Base-by-base conservation (phyloP, 2,888 invertebrate species). In the Pandemis cinnamomeana region DNA sequence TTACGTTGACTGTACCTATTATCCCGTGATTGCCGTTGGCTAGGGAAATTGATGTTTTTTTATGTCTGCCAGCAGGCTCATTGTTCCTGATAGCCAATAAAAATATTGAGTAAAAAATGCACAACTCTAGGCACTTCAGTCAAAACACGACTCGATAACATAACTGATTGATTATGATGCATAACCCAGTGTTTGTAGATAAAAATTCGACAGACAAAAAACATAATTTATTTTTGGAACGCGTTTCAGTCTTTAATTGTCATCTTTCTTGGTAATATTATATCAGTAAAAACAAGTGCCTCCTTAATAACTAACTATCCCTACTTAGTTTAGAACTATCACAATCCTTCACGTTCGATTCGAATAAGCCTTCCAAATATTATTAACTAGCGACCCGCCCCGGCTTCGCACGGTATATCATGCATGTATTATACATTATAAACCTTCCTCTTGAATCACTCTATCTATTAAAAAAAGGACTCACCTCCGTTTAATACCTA, bases 261-360 rank as follows among this genome's bases (percentile, higher is more conserved):
- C 20, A 13, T 55, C 13, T 20, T 7, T 55, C 7, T 10, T 36
- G 44, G 46, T 15, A 46, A 46, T 41, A 71, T 71, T 71, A 27
- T 58, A n/a, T 51, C 51, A 11, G 51, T 51, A n/a, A 5, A 53
- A 53, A 2, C 53, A 11, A 10, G 11, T 11, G 11, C 46, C 46
- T 11, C 10, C 11, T 11, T 11, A 46, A 3, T 46, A 46, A 11
- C 27, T 36, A 36, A 2, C 27, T 46, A 46, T 46, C 7, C 46
- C 46, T 7, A 4, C n/a, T 11, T 66, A 5, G 42, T 61, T 67
- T 71, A 11, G 61, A 15, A 42, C 42, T 46, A 42, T 44, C 60
- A 64, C 55, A 71, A 67, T 71, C 58, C 67, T 60, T 61, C 61
- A 51, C 67, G 71, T 60, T 53, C n/a, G 15, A 48, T 51, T 6